phyloP scores from a whole-genome alignment of 2,113 vertebrate genomes.

The Verasper variegatus region DNA sequence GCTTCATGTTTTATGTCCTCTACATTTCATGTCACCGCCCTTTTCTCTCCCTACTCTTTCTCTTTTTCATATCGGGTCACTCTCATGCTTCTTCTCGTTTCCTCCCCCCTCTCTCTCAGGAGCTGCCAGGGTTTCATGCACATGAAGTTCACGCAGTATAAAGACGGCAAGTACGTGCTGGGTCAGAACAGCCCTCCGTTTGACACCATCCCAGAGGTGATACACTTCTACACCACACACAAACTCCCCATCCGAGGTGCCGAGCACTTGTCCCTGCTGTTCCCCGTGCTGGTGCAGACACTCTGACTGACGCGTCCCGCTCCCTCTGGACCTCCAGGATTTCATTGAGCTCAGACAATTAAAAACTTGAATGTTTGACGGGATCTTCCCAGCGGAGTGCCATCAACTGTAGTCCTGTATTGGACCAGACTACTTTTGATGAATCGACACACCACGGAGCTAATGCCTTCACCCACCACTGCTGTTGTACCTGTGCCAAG shows the following conservation, averaged over 20 bases:
- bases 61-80: not conserved
- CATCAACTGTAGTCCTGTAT: not conserved
- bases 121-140: slow-evolving; percentile 99
- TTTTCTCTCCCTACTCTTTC: slow-evolving; percentile 3
- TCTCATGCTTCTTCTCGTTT: slow-evolving; percentile 56
- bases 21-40: slow-evolving; percentile 42
- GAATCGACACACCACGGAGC: slow-evolving; percentile 28
- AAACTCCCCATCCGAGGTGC: slow-evolving; percentile 97
- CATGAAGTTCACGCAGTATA: slow-evolving; percentile 95
- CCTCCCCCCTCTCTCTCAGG: slow-evolving; percentile 83
- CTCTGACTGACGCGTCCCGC: slow-evolving; percentile 85
- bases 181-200: slow-evolving; percentile 98
- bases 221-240: slow-evolving; percentile 95
- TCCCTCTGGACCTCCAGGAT: slow-evolving; percentile 24
- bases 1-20: slow-evolving; percentile 49
- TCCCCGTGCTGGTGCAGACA: slow-evolving; percentile 94
- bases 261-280: slow-evolving; percentile 96
- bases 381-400: slow-evolving; percentile 8
- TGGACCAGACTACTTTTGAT: slow-evolving; percentile 33
- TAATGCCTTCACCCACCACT: slow-evolving; percentile 24
- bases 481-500: slow-evolving; percentile 56
- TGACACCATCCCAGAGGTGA: slow-evolving; percentile 94
- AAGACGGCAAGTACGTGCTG: slow-evolving; percentile 94
- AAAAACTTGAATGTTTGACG: slow-evolving; percentile 50
- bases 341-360: slow-evolving; percentile 36